Conservation (phyloP, 2,888 invertebrate species). For the Thereva nobilitata region DNA sequence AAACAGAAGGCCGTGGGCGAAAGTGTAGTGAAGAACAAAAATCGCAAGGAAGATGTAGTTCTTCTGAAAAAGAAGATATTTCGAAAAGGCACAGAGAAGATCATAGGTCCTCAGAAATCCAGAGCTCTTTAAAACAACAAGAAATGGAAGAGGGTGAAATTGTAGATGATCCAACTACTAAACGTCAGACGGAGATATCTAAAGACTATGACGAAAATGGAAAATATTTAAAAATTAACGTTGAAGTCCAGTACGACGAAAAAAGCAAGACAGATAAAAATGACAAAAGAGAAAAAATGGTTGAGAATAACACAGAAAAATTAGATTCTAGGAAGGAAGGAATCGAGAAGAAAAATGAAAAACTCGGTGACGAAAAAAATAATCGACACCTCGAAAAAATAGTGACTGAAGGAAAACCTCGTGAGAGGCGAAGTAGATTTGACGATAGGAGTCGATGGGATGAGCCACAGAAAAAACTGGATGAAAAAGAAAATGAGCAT, state of each 20-base stretch:
- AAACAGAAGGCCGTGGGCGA: background rate
- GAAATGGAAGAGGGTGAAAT: slow-evolving; percentile 6
- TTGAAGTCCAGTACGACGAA: too few species aligned
- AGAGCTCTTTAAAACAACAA: background rate
- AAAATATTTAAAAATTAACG: too few species aligned
- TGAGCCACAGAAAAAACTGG: slow-evolving; percentile 27
- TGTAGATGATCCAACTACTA: background rate
- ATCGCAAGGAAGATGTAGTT: background rate
- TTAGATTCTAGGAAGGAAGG: background rate
- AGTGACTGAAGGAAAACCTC: slow-evolving; percentile 21
- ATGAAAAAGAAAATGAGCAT: slow-evolving; percentile 46
- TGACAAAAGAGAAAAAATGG: too few species aligned
- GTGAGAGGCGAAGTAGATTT: slow-evolving; percentile 24
- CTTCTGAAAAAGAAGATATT: slow-evolving; percentile 18
- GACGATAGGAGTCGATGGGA: slow-evolving; percentile 7
- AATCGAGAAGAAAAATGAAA: background rate
- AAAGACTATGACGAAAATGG: too few species aligned
- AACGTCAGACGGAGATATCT: background rate
- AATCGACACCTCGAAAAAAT: slow-evolving; percentile 24
- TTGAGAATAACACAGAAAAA: background rate
- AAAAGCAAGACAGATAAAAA: too few species aligned
- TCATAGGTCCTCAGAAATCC: background rate
- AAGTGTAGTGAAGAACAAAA: slow-evolving; percentile 7
- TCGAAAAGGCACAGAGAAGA: slow-evolving; percentile 7
- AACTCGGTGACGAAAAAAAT: background rate